A percentile compares a stretch with the other conserved stretches of the same genome.
Evolutionary conservation across 2,888 invertebrate genomes (phyloP).

Genomic region (Nomada goodeniana): DNA sequence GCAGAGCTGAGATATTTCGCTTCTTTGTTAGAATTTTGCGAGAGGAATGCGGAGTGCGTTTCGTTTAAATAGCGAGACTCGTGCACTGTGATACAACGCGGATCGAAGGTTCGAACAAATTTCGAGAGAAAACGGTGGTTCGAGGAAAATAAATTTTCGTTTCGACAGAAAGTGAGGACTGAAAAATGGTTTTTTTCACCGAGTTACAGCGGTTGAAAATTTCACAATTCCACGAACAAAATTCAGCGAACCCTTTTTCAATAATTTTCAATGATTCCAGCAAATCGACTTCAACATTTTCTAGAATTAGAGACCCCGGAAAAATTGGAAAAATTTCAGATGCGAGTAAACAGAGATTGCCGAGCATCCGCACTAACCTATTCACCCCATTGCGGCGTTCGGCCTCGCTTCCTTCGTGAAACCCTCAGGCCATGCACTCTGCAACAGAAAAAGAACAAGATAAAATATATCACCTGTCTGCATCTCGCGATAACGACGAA

Average conservation of each 20-base stretch:
- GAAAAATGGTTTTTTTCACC: too few species aligned
- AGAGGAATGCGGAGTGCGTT: not conserved
- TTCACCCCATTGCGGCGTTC: constrained; percentile 64
- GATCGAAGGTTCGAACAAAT: not conserved
- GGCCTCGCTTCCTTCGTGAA: constrained; percentile 28
- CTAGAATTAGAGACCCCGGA: too few species aligned
- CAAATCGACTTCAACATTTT: too few species aligned
- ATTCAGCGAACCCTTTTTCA: too few species aligned
- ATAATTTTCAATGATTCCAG: too few species aligned
- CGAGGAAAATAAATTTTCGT: too few species aligned
- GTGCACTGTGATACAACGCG: too few species aligned
- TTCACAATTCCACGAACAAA: too few species aligned
- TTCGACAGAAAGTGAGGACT: too few species aligned
- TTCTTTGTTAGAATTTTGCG: not conserved
- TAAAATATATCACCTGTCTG: not conserved
- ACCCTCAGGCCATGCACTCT: constrained; percentile 61
- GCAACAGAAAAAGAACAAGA: constrained; percentile 50
- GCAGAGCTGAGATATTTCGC: not conserved
- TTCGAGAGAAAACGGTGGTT: too few species aligned
- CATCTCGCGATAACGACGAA: not conserved
- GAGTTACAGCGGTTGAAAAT: too few species aligned
- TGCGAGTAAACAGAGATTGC: constrained; percentile 1
- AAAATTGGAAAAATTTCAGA: too few species aligned
- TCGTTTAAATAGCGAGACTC: not conserved
- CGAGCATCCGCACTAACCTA: constrained; percentile 50